Percentiles rank a stretch among this genome's conserved stretches.
phyloP scores from a whole-genome alignment of 2,797 vertebrate genomes.

The Enoplosus armatus region DNA sequence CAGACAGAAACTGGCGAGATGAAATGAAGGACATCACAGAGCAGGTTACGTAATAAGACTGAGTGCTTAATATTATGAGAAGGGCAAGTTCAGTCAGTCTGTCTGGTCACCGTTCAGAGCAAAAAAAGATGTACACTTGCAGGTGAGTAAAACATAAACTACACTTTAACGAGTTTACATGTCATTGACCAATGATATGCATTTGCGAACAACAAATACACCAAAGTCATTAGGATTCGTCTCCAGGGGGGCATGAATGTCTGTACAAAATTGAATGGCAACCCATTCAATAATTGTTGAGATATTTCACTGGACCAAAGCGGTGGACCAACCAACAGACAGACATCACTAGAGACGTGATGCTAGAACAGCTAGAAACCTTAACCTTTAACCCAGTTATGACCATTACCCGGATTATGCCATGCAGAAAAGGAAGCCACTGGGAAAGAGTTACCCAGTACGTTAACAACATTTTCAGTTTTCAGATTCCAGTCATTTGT shows the following conservation, averaged over 20 bases:
- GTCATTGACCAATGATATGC: not conserved
- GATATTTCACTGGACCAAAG: too few relatives aligned
- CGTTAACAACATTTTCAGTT: not conserved
- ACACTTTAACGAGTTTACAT: not conserved
- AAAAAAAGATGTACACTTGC: not conserved
- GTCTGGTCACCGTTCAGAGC: not conserved
- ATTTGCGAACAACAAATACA: not conserved
- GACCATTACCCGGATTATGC: not conserved
- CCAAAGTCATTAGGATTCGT: too few relatives aligned
- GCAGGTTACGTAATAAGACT: not conserved
- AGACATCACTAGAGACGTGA: not conserved
- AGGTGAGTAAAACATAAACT: not conserved
- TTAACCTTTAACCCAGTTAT: not conserved
- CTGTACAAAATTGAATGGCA: too few relatives aligned
- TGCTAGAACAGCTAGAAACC: not conserved
- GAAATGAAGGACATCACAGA: not conserved
- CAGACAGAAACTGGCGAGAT: not conserved
- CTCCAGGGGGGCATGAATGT: too few relatives aligned
- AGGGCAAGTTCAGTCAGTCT: not conserved
- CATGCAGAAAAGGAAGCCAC: not conserved
- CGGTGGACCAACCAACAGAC: too few relatives aligned
- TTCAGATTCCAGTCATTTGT: not conserved
- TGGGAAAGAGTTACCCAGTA: not conserved
- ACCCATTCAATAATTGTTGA: too few relatives aligned
- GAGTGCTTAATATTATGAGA: not conserved